Conservation (phyloP, 2,888 invertebrate species). For the Muschampia staudingeri region DNA sequence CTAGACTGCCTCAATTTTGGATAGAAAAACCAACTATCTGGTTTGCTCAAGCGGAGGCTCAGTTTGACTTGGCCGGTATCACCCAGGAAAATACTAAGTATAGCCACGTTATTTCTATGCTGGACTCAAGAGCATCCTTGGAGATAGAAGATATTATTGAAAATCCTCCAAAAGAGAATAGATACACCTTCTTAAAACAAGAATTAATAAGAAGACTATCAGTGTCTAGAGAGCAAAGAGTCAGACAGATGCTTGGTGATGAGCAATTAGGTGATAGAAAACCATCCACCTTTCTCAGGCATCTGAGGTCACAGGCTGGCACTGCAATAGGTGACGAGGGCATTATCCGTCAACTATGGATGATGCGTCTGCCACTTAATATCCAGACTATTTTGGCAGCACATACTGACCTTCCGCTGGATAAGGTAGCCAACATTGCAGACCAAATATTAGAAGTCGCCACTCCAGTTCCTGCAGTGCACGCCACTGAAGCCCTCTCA, state of each 20-base stretch:
- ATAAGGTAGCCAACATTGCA: constrained; percentile 1
- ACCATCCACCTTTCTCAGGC: constrained; percentile 45
- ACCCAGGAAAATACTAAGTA: not conserved
- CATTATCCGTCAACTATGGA: constrained; percentile 13
- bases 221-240: not conserved
- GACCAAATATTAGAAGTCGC: not conserved
- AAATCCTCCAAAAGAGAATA: not conserved
- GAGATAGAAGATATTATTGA: constrained; percentile 9
- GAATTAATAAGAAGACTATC: constrained; percentile 14
- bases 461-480: not conserved
- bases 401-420: not conserved
- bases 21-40: not conserved
- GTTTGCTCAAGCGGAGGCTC: constrained; percentile 14
- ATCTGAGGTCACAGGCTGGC: constrained; percentile 48
- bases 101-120: not conserved
- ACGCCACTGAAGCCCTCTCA: not conserved
- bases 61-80: not conserved
- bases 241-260: constrained; percentile 34
- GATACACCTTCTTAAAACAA: not conserved
- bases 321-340: constrained; percentile 1
- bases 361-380: not conserved
- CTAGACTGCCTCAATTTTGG: constrained; percentile 20
- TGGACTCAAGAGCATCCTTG: not conserved
- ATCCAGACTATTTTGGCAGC: constrained; percentile 5
- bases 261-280: constrained; percentile 48